These are phyloP conservation scores for Agrilus biguttatus DNA, from an alignment of 2,888 invertebrate species.

Conservation along the genomic window DNA sequence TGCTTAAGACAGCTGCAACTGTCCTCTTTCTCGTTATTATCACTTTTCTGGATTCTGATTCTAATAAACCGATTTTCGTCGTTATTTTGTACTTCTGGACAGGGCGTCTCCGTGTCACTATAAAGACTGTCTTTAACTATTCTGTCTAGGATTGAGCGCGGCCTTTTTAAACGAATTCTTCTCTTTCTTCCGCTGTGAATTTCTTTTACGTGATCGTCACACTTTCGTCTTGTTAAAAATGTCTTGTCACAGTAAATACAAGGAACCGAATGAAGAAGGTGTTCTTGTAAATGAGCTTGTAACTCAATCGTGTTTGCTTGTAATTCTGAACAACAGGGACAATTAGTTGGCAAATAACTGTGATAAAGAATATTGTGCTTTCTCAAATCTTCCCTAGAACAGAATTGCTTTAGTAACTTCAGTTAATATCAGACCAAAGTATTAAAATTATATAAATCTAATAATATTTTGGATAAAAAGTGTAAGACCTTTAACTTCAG, in stretches of 20 bases:
- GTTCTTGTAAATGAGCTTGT: constrained; percentile 10
- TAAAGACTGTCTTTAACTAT: constrained; percentile 5
- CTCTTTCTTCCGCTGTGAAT: constrained; percentile 8
- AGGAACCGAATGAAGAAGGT: constrained; percentile 9
- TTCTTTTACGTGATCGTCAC: constrained; percentile 8
- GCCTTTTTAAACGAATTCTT: constrained; percentile 5
- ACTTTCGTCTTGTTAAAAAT: constrained; percentile 8
- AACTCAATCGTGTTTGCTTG: constrained; percentile 6
- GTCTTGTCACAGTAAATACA: constrained; percentile 12
- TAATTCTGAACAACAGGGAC: constrained; percentile 9
- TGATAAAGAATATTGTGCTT: constrained; percentile 8
- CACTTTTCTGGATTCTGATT: no score
- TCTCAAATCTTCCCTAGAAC: constrained; percentile 10
- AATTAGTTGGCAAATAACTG: constrained; percentile 7
- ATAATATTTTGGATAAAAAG: not conserved
- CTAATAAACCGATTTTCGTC: no score
- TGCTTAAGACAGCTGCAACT: no score
- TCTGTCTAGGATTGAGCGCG: constrained; percentile 9
- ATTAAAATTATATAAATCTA: no score
- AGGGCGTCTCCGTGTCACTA: no score
- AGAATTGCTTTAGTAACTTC: not conserved
- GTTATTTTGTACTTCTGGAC: no score
- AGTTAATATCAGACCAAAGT: no score
- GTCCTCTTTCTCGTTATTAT: no score
- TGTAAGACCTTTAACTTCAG: no score